These are phyloP conservation scores for Shinisaurus crocodilurus DNA, from an alignment of 2,113 vertebrate genomes.

Conservation along the genomic window DNA sequence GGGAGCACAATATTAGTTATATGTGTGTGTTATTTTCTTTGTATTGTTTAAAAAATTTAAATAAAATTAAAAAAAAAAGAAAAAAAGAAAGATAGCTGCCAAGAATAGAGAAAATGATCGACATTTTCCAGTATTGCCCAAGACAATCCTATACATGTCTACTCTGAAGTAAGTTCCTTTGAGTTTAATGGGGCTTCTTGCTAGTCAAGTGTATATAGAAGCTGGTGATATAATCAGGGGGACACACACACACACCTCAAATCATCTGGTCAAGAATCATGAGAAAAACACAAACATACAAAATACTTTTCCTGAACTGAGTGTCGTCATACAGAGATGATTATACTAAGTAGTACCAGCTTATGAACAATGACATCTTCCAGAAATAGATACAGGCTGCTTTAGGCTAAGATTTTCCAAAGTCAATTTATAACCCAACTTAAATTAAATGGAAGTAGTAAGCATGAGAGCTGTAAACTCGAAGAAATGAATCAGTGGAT, in stretches of 20 bases:
- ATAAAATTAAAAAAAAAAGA: no score
- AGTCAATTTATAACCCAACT: constrained; percentile 41
- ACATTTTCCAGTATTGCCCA: no score
- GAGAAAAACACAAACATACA: background rate
- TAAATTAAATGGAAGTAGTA: constrained; percentile 52
- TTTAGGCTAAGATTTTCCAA: constrained; percentile 51
- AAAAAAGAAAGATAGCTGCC: no score
- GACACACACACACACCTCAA: background rate
- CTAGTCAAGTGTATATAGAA: no score
- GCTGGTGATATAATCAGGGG: background rate
- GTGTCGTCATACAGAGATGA: background rate
- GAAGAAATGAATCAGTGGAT: constrained; percentile 24
- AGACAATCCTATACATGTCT: no score
- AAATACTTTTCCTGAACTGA: constrained; percentile 31
- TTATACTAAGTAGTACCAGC: background rate
- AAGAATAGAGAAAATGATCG: no score
- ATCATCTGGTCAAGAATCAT: background rate
- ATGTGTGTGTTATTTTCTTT: no score
- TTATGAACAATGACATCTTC: constrained; percentile 50
- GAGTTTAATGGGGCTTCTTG: no score
- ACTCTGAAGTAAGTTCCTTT: no score
- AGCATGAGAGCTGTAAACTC: constrained; percentile 42
- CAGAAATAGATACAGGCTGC: constrained; percentile 50
- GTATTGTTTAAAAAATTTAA: no score
- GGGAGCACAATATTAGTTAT: no score